Conservation (phyloP, 2,797 vertebrate genomes). For the Antrozous pallidus region DNA sequence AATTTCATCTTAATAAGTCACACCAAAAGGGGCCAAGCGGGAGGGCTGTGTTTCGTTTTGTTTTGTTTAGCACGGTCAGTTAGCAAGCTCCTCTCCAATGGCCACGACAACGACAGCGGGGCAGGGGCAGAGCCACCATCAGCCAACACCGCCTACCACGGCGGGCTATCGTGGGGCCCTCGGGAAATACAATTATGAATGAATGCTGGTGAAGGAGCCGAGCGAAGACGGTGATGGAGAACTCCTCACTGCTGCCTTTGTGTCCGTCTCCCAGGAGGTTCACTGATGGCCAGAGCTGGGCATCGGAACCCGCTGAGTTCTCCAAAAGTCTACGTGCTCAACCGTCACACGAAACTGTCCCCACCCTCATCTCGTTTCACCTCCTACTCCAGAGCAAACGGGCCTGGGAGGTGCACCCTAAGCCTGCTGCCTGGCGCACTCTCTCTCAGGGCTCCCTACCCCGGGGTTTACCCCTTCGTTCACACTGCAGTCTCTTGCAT, state of each 20-base stretch:
- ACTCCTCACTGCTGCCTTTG: accelerated
- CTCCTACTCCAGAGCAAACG: accelerated
- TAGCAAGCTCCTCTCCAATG: background rate
- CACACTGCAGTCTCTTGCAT: background rate
- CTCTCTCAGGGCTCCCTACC: background rate
- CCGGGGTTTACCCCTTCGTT: background rate
- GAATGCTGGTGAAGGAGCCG: accelerated
- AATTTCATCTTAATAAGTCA: background rate
- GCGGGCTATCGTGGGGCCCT: background rate
- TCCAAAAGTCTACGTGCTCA: background rate
- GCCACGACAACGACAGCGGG: accelerated
- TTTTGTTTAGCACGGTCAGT: background rate
- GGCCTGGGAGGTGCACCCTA: background rate
- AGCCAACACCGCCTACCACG: background rate
- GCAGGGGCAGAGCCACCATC: background rate
- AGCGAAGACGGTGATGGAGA: accelerated
- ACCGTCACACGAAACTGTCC: background rate
- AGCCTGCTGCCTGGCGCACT: background rate
- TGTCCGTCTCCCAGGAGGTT: background rate
- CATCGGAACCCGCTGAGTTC: background rate
- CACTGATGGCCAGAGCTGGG: accelerated
- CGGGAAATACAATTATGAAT: background rate
- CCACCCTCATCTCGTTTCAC: background rate
- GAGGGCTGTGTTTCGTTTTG: background rate
- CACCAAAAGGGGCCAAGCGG: background rate